Evolutionary conservation across 2,888 invertebrate species (phyloP), one percentile per base, ranked within the genome.

Genomic region (Latheticus oryzae): DNA sequence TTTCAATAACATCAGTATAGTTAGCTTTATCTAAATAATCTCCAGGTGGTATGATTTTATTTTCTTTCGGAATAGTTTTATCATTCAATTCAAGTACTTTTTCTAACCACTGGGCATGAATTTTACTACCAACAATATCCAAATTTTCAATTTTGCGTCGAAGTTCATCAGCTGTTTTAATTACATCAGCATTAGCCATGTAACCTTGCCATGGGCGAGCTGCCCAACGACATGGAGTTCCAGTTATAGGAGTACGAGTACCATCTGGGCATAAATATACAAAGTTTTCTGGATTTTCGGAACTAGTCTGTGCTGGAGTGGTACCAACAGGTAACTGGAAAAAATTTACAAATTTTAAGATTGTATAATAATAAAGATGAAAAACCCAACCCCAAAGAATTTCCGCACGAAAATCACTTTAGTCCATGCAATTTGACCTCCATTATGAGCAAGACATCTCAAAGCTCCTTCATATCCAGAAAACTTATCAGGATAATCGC

Each of bases 381-480:
- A 19, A 19, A 2, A 2, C 16, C 11, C 79, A 78, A 88, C 87
- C 51, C 90, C 90, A 73, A 92, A 91, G 83, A 89, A 90, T 74
- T 89, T 87, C 70, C 87, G 83, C 24, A 92, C 90, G 68, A 83
- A 91, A 68, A 90, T 89, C 58, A 90, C 88, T 76, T 92, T 93
- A 7, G 91, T 91, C 81, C 91, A 93, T 7, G 94, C 95, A 1
- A 95, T 87, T 67, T 95, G 87, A 0, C 94, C 95, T 1, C 87
- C 87, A 63, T 91, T 89, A 66, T 89, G 87, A 1, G 88, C 87
- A 57, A 95, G 79, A 75, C 95, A 95, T 15, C 88, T 81, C 33
- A 95, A 80, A 0, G 94, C 92, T 0, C 95, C 95, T 61, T 91
- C 90, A 74, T 94, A 93, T 1, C 95, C 94, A 9, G 93, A 91